These are phyloP conservation scores for Chrysomallon squamiferum DNA, from an alignment of 1,140 invertebrate species.

Conservation along the genomic window DNA sequence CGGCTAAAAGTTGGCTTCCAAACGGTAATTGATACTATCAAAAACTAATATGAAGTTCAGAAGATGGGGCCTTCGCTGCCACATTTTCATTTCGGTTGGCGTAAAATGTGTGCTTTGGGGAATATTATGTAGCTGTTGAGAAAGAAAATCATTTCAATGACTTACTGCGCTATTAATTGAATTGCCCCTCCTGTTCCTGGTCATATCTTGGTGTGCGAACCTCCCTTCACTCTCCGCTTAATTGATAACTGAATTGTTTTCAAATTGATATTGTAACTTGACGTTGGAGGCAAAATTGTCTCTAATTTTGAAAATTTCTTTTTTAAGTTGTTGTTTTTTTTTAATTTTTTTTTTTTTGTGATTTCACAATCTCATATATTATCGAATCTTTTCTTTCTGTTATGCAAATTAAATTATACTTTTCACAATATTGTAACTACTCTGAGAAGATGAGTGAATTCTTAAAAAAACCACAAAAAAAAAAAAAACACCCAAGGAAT, in stretches of 20 bases:
- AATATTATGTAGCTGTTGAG: slow-evolving; percentile 7
- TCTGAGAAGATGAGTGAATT: slow-evolving; percentile 6
- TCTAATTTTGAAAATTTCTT: too few species aligned
- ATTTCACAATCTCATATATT: neutral
- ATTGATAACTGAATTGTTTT: slow-evolving; percentile 7
- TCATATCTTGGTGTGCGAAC: slow-evolving; percentile 6
- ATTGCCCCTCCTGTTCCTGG: slow-evolving; percentile 1
- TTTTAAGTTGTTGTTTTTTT: too few species aligned
- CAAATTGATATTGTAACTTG: slow-evolving; percentile 7
- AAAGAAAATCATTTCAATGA: slow-evolving; percentile 14
- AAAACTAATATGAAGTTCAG: slow-evolving; percentile 20
- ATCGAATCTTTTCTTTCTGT: slow-evolving; percentile 12
- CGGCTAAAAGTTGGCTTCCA: neutral
- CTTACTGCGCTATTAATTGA: slow-evolving; percentile 14
- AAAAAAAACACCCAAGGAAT: too few species aligned
- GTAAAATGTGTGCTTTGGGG: slow-evolving; percentile 12
- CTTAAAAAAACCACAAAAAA: too few species aligned
- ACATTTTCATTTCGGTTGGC: neutral
- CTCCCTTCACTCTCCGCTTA: slow-evolving; percentile 3
- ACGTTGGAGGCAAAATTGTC: neutral
- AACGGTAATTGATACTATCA: slow-evolving; percentile 22
- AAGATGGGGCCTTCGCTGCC: neutral
- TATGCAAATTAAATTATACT: slow-evolving; percentile 28
- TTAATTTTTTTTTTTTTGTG: too few species aligned
- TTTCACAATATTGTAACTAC: slow-evolving; percentile 15